Percentiles rank a stretch among this genome's conserved stretches.
Conservation (phyloP, 2,888 invertebrate genomes). For the Nycteola revayana region DNA sequence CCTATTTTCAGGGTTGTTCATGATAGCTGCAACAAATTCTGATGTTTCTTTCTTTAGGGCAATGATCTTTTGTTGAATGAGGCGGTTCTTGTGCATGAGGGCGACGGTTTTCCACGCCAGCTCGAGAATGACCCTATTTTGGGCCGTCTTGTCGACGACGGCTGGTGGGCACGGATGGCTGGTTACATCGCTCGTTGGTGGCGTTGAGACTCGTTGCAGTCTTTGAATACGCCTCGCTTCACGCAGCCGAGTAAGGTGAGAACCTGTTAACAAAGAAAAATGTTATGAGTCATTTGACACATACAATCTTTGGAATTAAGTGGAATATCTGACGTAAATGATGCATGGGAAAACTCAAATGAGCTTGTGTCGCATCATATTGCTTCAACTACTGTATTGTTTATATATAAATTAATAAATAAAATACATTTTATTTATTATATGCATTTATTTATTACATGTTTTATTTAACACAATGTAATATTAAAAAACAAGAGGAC, state of each 20-base stretch:
- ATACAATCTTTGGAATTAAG: too few species aligned
- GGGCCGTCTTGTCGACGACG: conserved; percentile 49
- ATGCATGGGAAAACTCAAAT: too few species aligned
- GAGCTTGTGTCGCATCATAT: too few species aligned
- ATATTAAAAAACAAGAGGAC: too few species aligned
- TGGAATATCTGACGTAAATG: too few species aligned
- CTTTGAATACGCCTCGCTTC: conserved; percentile 64
- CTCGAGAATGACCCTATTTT: conserved; percentile 79
- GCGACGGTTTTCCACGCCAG: conserved; percentile 84
- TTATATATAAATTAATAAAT: too few species aligned
- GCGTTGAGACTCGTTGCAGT: conserved; percentile 45
- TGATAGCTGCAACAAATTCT: conserved; percentile 82
- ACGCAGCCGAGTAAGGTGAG: conserved; percentile 55
- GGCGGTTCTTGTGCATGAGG: conserved; percentile 83
- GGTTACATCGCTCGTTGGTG: conserved; percentile 36
- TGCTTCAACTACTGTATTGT: too few species aligned
- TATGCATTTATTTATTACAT: too few species aligned
- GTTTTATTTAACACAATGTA: too few species aligned
- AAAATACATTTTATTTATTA: too few species aligned
- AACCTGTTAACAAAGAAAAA: conserved; percentile 53
- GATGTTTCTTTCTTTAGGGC: conserved; percentile 84
- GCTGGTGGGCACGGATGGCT: conserved; percentile 29
- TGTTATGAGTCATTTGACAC: too few species aligned
- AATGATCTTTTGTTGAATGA: conserved; percentile 83
- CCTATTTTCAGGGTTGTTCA: conserved; percentile 76